phyloP scores from a whole-genome alignment of 1,140 invertebrate species.

The Scaptomyza montana region DNA sequence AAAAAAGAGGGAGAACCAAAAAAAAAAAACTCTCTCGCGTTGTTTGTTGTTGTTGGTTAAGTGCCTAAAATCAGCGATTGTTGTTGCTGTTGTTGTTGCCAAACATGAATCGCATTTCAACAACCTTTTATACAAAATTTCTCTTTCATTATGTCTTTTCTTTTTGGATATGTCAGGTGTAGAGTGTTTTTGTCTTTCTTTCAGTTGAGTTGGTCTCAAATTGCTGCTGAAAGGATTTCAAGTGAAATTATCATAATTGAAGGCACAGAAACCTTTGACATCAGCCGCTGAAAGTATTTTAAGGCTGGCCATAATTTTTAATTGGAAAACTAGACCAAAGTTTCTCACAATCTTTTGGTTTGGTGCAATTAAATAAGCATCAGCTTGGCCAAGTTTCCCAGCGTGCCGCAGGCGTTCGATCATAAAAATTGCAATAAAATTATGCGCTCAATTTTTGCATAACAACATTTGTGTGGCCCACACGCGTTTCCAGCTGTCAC shows the following conservation, averaged over 20 bases:
- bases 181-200: conserved; percentile 6
- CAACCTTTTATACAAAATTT: conserved; percentile 31
- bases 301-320: conserved; percentile 47
- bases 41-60: conserved; percentile 65
- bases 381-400: conserved; percentile 46
- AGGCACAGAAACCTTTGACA: conserved; percentile 16
- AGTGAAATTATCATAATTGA: conserved; percentile 75
- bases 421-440: conserved; percentile 84
- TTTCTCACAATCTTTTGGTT: conserved; percentile 68
- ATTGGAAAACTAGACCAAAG: conserved; percentile 35
- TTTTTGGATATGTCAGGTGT: conserved; percentile 62
- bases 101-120: conserved; percentile 59
- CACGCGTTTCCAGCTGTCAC: conserved; percentile 60
- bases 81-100: conserved; percentile 67
- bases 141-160: too few relatives aligned
- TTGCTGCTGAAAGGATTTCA: conserved; percentile 55
- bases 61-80: conserved; percentile 75
- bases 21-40: conserved; percentile 12
- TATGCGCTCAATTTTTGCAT: conserved; percentile 83
- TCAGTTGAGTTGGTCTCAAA: conserved; percentile 7
- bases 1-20: conserved; percentile 6
- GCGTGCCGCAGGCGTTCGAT: conserved; percentile 34
- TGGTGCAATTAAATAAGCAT: conserved; percentile 71
- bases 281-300: neutral
- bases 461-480: conserved; percentile 69